These are phyloP conservation scores for Callionymus lyra DNA, from an alignment of 2,113 vertebrate genomes.

Conservation along the genomic window DNA sequence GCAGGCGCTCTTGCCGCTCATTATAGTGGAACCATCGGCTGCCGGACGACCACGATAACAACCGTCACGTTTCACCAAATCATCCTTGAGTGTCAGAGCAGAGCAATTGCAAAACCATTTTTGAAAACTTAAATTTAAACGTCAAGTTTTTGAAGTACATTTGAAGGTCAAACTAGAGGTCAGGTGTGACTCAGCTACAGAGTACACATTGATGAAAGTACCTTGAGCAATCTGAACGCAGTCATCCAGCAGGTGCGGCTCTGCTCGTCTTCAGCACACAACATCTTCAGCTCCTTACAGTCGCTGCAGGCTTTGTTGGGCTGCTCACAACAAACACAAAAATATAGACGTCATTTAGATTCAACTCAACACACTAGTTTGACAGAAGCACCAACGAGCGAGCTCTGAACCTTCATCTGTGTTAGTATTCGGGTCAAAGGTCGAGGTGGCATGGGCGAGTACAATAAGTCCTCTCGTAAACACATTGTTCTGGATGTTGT, in stretches of 20 bases:
- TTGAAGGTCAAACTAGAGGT: background rate
- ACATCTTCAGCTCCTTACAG: conserved; percentile 83
- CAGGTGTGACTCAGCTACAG: background rate
- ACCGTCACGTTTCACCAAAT: too few species aligned
- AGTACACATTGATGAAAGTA: conserved; percentile 43
- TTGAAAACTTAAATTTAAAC: too few species aligned
- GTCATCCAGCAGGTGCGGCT: conserved; percentile 91
- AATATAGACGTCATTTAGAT: conserved; percentile 8
- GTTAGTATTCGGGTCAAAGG: too few species aligned
- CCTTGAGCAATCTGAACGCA: conserved; percentile 91
- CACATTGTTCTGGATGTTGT: too few species aligned
- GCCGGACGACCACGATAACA: too few species aligned
- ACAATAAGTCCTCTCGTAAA: too few species aligned
- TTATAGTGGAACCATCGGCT: too few species aligned
- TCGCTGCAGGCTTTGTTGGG: conserved; percentile 82
- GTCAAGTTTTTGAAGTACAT: too few species aligned
- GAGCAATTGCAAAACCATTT: too few species aligned
- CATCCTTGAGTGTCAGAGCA: too few species aligned
- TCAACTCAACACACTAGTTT: too few species aligned
- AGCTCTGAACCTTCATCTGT: background rate
- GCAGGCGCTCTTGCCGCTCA: background rate
- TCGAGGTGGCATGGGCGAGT: background rate
- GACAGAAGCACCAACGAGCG: background rate
- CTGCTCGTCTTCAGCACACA: conserved; percentile 94
- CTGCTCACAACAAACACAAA: conserved; percentile 55